These are phyloP conservation scores for Drosophila mercatorum DNA, from an alignment of 2,888 invertebrate species.

Conservation along the genomic window DNA sequence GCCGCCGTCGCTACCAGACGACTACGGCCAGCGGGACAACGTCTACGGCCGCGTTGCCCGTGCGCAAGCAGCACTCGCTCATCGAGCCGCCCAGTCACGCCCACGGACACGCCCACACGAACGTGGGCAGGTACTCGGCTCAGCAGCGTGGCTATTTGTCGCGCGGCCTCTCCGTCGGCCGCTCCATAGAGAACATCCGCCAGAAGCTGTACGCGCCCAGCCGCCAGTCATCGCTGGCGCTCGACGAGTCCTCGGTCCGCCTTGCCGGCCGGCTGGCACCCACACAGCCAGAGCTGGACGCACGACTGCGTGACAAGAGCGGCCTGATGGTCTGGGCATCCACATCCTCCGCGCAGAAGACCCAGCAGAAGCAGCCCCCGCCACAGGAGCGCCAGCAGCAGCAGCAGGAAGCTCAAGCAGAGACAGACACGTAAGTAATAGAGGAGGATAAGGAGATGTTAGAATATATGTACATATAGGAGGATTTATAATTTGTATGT, in stretches of 20 bases:
- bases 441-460: background rate
- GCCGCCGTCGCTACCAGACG: slow-evolving; percentile 75
- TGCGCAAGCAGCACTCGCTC: slow-evolving; percentile 79
- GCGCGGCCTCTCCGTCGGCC: slow-evolving; percentile 77
- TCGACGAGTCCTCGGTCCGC: slow-evolving; percentile 38
- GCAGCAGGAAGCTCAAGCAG: slow-evolving; percentile 22
- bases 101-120: slow-evolving; percentile 34
- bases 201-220: slow-evolving; percentile 62
- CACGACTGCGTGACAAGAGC: slow-evolving; percentile 41
- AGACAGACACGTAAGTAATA: slow-evolving; percentile 46
- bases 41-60: slow-evolving; percentile 22
- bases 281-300: slow-evolving; percentile 35
- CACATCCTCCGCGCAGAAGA: slow-evolving; percentile 68
- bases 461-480: background rate
- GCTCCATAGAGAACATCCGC: slow-evolving; percentile 76
- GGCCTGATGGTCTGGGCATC: slow-evolving; percentile 78
- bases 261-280: slow-evolving; percentile 35
- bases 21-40: slow-evolving; percentile 26
- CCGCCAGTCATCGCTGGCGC: slow-evolving; percentile 49
- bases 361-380: slow-evolving; percentile 25
- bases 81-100: slow-evolving; percentile 62
- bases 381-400: slow-evolving; percentile 33
- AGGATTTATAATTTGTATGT: background rate
- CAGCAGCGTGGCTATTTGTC: slow-evolving; percentile 70
- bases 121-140: slow-evolving; percentile 46